Conservation (phyloP, 2,888 invertebrate genomes). For the Apamea sordens region DNA sequence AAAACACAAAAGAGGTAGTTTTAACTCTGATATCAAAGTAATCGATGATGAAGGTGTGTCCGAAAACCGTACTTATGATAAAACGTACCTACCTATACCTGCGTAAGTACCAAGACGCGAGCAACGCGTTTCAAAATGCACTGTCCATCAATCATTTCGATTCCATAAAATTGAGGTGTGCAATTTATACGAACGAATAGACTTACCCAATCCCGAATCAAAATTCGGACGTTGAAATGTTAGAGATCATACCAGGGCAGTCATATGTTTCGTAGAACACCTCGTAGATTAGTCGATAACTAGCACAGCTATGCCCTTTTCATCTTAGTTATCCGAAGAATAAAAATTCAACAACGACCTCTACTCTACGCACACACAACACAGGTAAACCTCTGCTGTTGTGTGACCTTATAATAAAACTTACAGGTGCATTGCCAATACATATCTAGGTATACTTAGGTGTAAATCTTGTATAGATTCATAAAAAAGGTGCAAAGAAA, state of each 20-base stretch:
- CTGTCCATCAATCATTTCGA: not conserved
- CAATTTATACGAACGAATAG: not conserved
- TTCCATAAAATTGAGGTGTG: not conserved
- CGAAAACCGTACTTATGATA: not conserved
- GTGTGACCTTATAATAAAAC: not conserved
- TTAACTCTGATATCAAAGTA: not conserved
- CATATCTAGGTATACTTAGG: not conserved
- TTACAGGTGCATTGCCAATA: conserved; percentile 20
- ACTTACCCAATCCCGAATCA: not conserved
- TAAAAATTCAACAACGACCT: not conserved
- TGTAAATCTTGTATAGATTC: conserved; percentile 7
- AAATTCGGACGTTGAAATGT: not conserved
- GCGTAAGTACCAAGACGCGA: not conserved
- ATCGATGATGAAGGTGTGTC: not conserved
- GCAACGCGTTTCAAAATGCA: not conserved
- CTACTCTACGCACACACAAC: not conserved
- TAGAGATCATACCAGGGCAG: not conserved
- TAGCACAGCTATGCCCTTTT: not conserved
- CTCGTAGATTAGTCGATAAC: not conserved
- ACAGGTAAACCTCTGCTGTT: not conserved
- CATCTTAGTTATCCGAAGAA: not conserved
- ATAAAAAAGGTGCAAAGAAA: conserved; percentile 35
- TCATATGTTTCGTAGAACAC: too few species aligned
- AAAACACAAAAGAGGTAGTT: not conserved
- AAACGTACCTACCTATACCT: not conserved